Evolutionary conservation across 2,888 invertebrate genomes (phyloP).

Genomic region (Scaptomyza cyrtandrae): DNA sequence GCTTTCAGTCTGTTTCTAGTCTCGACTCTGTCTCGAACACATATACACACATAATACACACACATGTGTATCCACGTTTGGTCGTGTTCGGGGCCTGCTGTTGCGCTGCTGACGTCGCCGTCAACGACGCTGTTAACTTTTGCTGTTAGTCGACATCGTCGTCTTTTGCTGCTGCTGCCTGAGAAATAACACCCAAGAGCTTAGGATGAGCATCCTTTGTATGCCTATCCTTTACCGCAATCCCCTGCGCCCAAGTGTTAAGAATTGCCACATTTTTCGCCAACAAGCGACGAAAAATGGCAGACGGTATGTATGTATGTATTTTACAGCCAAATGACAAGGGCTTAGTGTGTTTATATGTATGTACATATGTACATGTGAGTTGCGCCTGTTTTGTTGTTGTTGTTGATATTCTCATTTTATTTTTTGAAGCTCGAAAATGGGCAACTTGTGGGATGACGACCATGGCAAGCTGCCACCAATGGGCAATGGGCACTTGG

Average conservation of each 20-base stretch:
- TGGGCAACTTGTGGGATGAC: slow-evolving; percentile 57
- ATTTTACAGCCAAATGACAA: slow-evolving; percentile 69
- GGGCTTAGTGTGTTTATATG: slow-evolving; percentile 59
- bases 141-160: slow-evolving; percentile 53
- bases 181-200: slow-evolving; percentile 69
- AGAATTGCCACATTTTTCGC: slow-evolving; percentile 59
- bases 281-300: slow-evolving; percentile 20
- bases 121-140: slow-evolving; percentile 47
- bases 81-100: slow-evolving; percentile 27
- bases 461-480: slow-evolving; percentile 21
- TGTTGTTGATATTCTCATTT: slow-evolving; percentile 39
- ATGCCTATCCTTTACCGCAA: slow-evolving; percentile 4
- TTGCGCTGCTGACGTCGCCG: slow-evolving; percentile 29
- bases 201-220: slow-evolving; percentile 49
- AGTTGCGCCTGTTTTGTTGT: slow-evolving; percentile 16
- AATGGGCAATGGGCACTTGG: slow-evolving; percentile 6
- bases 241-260: slow-evolving; percentile 14
- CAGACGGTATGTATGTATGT: slow-evolving; percentile 18
- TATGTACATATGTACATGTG: slow-evolving; percentile 19
- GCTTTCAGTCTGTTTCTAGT: slow-evolving; percentile 28
- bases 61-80: not conserved
- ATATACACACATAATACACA: not conserved
- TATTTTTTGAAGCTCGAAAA: slow-evolving; percentile 58
- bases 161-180: slow-evolving; percentile 44
- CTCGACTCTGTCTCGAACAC: slow-evolving; percentile 27